Evolutionary conservation across 2,797 vertebrate genomes (phyloP).

Genomic region (Erpetoichthys calabaricus): DNA sequence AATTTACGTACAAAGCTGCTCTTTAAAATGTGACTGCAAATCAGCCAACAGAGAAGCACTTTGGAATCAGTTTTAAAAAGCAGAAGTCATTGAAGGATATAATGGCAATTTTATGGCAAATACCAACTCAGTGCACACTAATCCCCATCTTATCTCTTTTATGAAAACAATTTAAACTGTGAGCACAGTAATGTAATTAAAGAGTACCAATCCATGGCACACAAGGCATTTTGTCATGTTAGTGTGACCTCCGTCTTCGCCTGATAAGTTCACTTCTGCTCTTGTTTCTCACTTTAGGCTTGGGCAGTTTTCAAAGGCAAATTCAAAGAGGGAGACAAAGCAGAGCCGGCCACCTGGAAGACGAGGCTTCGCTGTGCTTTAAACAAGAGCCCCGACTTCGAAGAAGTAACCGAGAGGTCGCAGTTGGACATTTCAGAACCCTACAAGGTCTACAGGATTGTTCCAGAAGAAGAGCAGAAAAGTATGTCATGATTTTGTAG

Average conservation of each 20-base stretch:
- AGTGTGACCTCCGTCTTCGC: neutral
- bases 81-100: too few relatives aligned
- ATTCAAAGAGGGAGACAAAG: constrained; percentile 93
- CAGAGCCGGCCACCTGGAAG: constrained; percentile 96
- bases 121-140: too few relatives aligned
- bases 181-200: too few relatives aligned
- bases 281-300: constrained; percentile 43
- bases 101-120: too few relatives aligned
- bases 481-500: constrained; percentile 43
- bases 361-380: constrained; percentile 88
- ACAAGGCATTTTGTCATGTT: too few relatives aligned
- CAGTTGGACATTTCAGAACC: constrained; percentile 96
- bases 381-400: constrained; percentile 98
- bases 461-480: constrained; percentile 92
- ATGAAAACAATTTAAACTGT: too few relatives aligned
- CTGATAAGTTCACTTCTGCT: neutral
- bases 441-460: constrained; percentile 93
- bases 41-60: too few relatives aligned
- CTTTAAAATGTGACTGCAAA: too few relatives aligned
- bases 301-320: constrained; percentile 98
- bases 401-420: constrained; percentile 90
- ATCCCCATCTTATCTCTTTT: too few relatives aligned
- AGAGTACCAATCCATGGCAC: too few relatives aligned
- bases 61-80: too few relatives aligned
- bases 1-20: too few relatives aligned